Evolutionary conservation across 2,888 invertebrate genomes (phyloP).

Genomic region (Uloborus plumipes): DNA sequence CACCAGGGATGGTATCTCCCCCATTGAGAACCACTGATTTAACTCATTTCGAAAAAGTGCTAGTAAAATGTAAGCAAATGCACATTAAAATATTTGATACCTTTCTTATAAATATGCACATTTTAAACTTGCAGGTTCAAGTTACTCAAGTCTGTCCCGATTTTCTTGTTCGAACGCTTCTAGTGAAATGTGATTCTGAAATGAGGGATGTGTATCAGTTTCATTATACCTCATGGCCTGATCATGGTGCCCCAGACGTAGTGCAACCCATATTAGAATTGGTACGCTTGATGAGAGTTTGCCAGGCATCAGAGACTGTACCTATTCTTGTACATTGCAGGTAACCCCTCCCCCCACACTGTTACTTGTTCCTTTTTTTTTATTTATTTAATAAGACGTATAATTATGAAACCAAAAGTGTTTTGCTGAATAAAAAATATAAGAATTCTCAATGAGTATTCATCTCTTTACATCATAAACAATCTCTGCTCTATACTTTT

Average conservation of each 20-base stretch:
- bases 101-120: too few species aligned
- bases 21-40: too few species aligned
- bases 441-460: too few species aligned
- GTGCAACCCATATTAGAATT: conserved; percentile 73
- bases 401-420: too few species aligned
- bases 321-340: conserved; percentile 76
- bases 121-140: conserved; percentile 15
- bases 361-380: not conserved
- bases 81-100: too few species aligned
- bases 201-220: conserved; percentile 74
- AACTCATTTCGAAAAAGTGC: too few species aligned
- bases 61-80: too few species aligned
- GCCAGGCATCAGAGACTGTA: conserved; percentile 73
- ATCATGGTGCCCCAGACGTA: conserved; percentile 75
- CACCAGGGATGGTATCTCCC: too few species aligned
- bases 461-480: too few species aligned
- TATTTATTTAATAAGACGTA: too few species aligned
- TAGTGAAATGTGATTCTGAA: conserved; percentile 69
- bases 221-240: conserved; percentile 76
- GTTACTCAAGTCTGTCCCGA: conserved; percentile 73
- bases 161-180: conserved; percentile 74
- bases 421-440: too few species aligned
- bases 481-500: too few species aligned
- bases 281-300: conserved; percentile 74
- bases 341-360: conserved; percentile 65